phyloP scores from a whole-genome alignment of 2,113 vertebrate species.

The Erythrolamprus reginae region DNA sequence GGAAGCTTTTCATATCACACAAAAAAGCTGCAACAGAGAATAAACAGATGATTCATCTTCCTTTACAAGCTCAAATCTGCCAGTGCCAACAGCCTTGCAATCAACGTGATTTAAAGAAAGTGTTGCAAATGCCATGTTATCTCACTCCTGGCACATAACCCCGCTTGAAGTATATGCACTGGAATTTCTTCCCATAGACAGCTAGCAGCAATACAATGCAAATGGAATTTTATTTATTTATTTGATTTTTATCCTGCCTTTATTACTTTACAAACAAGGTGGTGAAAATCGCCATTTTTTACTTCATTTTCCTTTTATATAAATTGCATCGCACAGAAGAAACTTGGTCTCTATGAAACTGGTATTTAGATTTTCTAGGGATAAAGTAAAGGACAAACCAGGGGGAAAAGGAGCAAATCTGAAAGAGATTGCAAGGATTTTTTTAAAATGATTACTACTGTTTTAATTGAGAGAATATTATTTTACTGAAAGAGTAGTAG shows the following conservation, averaged over 20 bases:
- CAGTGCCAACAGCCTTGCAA: not conserved
- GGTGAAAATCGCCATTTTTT: not conserved
- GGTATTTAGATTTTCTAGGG: not conserved
- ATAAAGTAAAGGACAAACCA: not conserved
- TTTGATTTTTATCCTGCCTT: not conserved
- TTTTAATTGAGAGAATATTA: too few species aligned
- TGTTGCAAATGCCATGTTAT: not conserved
- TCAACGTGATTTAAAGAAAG: slow-evolving; percentile 4
- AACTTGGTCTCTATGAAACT: not conserved
- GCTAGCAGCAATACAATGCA: not conserved
- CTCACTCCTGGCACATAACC: not conserved
- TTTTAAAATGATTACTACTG: not conserved
- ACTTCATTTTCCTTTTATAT: not conserved
- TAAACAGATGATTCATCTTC: not conserved
- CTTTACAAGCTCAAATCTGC: not conserved
- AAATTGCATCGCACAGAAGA: not conserved
- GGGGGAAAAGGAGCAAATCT: not conserved
- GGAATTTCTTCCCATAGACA: not conserved
- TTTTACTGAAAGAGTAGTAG: too few species aligned
- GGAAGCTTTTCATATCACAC: not conserved
- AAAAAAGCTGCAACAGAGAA: not conserved
- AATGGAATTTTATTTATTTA: not conserved
- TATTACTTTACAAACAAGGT: not conserved
- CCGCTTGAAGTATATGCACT: not conserved
- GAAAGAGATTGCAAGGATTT: not conserved